Evolutionary conservation across 2,797 vertebrate genomes (phyloP).

Genomic region (Tolypeutes matacus): DNA sequence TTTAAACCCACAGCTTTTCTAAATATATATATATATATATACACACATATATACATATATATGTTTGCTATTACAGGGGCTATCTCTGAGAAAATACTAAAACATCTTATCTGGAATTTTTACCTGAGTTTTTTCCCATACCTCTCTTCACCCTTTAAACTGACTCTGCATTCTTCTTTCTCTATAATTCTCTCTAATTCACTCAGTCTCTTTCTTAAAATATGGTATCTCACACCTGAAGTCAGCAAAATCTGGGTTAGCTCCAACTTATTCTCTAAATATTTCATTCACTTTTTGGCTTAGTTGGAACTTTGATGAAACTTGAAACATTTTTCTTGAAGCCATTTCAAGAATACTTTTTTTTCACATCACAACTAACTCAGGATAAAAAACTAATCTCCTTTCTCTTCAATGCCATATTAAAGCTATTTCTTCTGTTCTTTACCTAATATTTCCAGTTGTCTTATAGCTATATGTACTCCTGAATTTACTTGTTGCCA

Average conservation of each 20-base stretch:
- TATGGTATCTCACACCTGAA: too few species aligned
- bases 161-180: accelerated
- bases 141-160: too few species aligned
- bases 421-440: neutral
- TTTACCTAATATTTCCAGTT: neutral
- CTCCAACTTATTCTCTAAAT: neutral
- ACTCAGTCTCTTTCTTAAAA: too few species aligned
- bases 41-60: too few species aligned
- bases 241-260: too few species aligned
- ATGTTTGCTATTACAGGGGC: neutral
- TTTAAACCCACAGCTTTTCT: too few species aligned
- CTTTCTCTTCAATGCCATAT: neutral
- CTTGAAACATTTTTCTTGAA: neutral
- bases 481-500: neutral
- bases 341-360: neutral
- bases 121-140: neutral
- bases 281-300: neutral
- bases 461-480: neutral
- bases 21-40: too few species aligned
- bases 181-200: too few species aligned
- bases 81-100: neutral
- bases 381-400: neutral
- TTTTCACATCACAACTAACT: too few species aligned
- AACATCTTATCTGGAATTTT: neutral
- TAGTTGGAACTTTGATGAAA: neutral